Evolutionary conservation across 2,113 vertebrate genomes (phyloP).

Genomic region (Actenoides lindsayi): DNA sequence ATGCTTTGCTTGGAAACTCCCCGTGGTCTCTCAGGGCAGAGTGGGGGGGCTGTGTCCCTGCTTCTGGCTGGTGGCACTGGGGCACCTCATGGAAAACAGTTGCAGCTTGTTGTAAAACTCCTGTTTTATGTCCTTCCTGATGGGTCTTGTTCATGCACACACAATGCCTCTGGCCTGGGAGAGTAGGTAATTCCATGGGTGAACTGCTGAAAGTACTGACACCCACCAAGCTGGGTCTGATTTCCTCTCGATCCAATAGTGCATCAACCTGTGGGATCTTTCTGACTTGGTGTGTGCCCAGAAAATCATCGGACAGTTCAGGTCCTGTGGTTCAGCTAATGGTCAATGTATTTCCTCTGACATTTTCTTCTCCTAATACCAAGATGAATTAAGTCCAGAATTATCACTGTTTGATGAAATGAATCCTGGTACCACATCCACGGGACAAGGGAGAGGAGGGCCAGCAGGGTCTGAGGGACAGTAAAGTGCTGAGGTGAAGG

Average conservation of each 20-base stretch:
- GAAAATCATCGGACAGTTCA: not conserved
- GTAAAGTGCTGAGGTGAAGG: not conserved
- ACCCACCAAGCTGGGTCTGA: rapidly evolving
- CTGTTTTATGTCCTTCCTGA: not conserved
- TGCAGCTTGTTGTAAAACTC: not conserved
- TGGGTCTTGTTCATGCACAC: not conserved
- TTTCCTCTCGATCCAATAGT: not conserved
- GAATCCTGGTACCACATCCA: no score
- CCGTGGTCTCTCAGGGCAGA: not conserved
- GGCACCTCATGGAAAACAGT: not conserved
- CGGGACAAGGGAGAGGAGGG: no score
- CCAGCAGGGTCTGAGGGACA: not conserved
- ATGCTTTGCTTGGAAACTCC: not conserved
- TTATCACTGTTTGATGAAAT: not conserved
- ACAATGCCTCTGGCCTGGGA: no score
- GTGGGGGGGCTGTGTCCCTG: not conserved
- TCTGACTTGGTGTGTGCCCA: not conserved
- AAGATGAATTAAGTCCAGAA: not conserved
- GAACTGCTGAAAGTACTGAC: no score
- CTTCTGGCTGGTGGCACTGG: not conserved
- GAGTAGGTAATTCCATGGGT: not conserved
- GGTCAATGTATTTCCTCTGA: not conserved
- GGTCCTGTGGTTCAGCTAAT: not conserved
- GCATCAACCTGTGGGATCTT: rapidly evolving
- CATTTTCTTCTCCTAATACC: not conserved